Base-by-base conservation (phyloP, 2,888 invertebrate species). In the Paralinhomoeus sp. region DNA sequence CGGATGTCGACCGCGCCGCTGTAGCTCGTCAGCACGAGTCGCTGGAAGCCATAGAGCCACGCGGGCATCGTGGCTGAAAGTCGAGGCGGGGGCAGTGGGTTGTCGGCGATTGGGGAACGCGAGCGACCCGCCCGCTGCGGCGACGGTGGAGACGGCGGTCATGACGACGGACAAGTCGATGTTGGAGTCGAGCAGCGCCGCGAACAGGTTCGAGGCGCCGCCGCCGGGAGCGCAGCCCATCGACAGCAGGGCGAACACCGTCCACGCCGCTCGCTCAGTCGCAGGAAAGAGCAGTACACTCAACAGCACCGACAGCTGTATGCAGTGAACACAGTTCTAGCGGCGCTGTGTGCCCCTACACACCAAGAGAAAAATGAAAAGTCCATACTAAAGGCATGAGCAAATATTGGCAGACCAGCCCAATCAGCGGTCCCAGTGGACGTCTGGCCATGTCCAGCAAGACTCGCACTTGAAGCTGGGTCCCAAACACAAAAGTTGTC, bases 131-230 rank as follows among this genome's bases (percentile, higher is more conserved):
- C 78, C 80, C 56, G 91, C 79, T 0, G 87, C 78, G 1, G 77
- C 76, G 5, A 89, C 63, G 2, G 84, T 89, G 47, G 83, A 79
- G 45, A 85, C 68, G 9, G 85, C 76, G 0, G 91, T 93, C 89
- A 93, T 87, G 18, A 89, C 78, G 40, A 93, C 75, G 0, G 87
- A 87, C 37, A 93, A 70, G 62, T 85, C 79, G 5, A 91, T 73
- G 66, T 93, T 91, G 3, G 85, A 91, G 3, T 78, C 80, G 2
- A 93, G 70, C 18, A 91, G 72, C 50, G 80, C 76, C 0, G 85
- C 79, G 84, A 89, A 93, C 55, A 89, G 81, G 64, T 93, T 93
- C 41, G 87, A 87, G 23, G 87, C 85, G 0, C 89, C 91, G 1
- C 93, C 71, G 13, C 68, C 69, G 15, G 70, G 70, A 43, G 64